These are phyloP conservation scores for Lobophora halterata DNA, from an alignment of 2,888 invertebrate species.

Conservation along the genomic window DNA sequence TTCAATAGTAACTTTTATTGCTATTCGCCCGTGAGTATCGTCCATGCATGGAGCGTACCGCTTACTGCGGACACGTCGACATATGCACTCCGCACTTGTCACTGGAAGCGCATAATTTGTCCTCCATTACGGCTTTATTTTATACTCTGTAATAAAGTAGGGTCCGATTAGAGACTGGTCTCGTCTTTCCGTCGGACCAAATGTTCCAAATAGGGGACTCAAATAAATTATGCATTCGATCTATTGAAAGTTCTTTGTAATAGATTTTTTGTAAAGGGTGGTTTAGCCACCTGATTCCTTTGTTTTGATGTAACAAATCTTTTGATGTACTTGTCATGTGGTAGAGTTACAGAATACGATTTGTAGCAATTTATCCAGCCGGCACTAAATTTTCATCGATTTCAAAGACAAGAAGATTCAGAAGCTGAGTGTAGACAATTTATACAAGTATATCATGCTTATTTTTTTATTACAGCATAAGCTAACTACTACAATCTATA, in stretches of 20 bases:
- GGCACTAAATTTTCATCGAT: too few species aligned
- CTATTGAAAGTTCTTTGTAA: conserved; percentile 70
- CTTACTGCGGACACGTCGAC: conserved; percentile 72
- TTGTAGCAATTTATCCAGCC: too few species aligned
- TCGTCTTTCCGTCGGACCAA: conserved; percentile 73
- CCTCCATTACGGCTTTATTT: conserved; percentile 69
- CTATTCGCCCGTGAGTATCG: conserved; percentile 41
- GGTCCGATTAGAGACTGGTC: conserved; percentile 68
- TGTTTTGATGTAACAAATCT: conserved; percentile 38
- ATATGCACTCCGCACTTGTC: conserved; percentile 76
- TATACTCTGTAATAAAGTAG: conserved; percentile 62
- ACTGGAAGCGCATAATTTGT: conserved; percentile 70
- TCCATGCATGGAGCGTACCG: conserved; percentile 32
- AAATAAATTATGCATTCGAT: conserved; percentile 75
- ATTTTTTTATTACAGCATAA: too few species aligned
- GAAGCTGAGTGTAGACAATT: too few species aligned
- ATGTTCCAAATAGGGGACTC: conserved; percentile 58
- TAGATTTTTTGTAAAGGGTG: conserved; percentile 58
- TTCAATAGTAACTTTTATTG: background rate
- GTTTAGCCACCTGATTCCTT: conserved; percentile 54
- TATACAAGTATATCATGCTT: too few species aligned
- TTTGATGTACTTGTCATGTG: conserved; percentile 24
- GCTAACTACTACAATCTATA: too few species aligned
- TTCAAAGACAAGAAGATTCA: too few species aligned
- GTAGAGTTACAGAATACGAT: conserved; percentile 18